These are phyloP conservation scores for Acleris literana DNA, from an alignment of 2,888 invertebrate species.

Conservation along the genomic window DNA sequence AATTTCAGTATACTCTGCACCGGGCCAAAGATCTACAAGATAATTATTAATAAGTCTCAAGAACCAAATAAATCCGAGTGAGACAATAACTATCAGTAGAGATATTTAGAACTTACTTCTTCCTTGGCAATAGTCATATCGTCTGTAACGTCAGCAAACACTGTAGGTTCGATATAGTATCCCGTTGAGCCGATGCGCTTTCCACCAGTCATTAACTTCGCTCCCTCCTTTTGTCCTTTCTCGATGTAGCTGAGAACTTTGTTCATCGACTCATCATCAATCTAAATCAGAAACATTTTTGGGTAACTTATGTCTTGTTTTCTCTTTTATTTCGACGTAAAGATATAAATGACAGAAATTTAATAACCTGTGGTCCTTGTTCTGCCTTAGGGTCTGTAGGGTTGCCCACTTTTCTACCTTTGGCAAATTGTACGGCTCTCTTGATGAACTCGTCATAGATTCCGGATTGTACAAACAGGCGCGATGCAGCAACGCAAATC, in stretches of 20 bases:
- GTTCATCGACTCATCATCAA: slow-evolving; percentile 88
- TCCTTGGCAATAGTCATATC: slow-evolving; percentile 90
- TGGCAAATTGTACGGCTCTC: slow-evolving; percentile 86
- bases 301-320: too few relatives aligned
- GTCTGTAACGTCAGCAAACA: slow-evolving; percentile 89
- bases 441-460: slow-evolving; percentile 93
- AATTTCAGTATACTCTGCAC: slow-evolving; percentile 91
- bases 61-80: too few relatives aligned
- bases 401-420: slow-evolving; percentile 86
- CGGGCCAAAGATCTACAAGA: slow-evolving; percentile 90
- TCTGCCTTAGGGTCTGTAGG: slow-evolving; percentile 49
- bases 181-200: slow-evolving; percentile 84
- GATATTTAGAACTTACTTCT: slow-evolving; percentile 80
- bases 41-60: neutral
- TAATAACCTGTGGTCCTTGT: slow-evolving; percentile 55
- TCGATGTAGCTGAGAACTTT: slow-evolving; percentile 90
- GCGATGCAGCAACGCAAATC: slow-evolving; percentile 62
- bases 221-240: slow-evolving; percentile 91
- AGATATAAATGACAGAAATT: too few relatives aligned
- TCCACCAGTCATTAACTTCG: slow-evolving; percentile 90
- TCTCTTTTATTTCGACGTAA: neutral
- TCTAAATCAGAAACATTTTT: slow-evolving; percentile 60
- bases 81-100: neutral
- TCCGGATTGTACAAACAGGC: slow-evolving; percentile 61
- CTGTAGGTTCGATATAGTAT: slow-evolving; percentile 90